Evolutionary conservation across 2,113 vertebrate species (phyloP).

Genomic region (Burhinus oedicnemus): DNA sequence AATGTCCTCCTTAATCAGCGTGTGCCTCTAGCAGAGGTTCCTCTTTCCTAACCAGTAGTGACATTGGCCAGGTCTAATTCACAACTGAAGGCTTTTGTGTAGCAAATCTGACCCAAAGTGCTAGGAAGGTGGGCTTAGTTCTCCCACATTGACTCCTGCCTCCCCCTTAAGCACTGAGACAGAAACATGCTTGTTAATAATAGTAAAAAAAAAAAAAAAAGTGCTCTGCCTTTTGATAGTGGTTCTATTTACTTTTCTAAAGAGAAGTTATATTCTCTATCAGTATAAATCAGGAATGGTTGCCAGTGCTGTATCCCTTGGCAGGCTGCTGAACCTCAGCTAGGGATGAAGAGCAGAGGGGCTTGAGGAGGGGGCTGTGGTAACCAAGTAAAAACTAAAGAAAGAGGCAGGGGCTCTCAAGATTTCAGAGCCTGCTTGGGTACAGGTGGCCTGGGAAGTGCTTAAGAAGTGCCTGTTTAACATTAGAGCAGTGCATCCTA

Average conservation of each 20-base stretch:
- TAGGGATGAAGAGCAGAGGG: not conserved
- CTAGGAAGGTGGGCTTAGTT: not conserved
- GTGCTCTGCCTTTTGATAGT: not conserved
- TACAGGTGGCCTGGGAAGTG: not conserved
- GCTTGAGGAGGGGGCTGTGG: not conserved
- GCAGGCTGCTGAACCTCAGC: not conserved
- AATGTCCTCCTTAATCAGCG: not conserved
- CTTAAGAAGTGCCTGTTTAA: not conserved
- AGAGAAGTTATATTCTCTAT: not conserved
- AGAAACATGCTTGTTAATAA: slow-evolving; percentile 8
- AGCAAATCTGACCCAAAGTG: not conserved
- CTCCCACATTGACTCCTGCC: not conserved
- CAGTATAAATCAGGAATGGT: not conserved
- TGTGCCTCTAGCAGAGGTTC: not conserved
- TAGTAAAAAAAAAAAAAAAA: not conserved
- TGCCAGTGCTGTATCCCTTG: not conserved
- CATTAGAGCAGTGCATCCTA: not conserved
- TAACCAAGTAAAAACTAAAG: not conserved
- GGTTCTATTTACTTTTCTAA: slow-evolving; percentile 37
- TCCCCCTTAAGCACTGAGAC: not conserved
- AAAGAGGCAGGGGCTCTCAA: not conserved
- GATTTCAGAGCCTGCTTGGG: not conserved
- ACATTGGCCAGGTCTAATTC: not conserved
- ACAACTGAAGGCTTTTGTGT: not conserved
- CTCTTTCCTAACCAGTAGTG: not conserved